phyloP scores from a whole-genome alignment of 2,888 invertebrate species.

The Himalopsyche kuldschensis region DNA sequence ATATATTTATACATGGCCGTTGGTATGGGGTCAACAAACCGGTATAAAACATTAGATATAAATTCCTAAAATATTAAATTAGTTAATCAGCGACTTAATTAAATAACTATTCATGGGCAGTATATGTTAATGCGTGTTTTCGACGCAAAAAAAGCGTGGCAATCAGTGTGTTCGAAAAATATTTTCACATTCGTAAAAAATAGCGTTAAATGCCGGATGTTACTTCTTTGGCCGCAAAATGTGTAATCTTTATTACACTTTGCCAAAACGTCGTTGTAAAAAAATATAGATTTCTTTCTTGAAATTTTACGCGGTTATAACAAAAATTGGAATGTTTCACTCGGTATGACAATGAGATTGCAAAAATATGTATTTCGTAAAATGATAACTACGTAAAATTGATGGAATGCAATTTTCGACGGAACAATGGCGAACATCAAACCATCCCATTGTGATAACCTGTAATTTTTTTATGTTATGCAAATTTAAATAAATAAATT shows the following conservation, averaged over 20 bases:
- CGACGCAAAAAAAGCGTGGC: background rate
- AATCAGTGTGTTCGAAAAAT: background rate
- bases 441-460: background rate
- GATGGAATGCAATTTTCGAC: background rate
- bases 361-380: background rate
- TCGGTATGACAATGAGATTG: background rate
- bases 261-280: background rate
- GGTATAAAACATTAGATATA: no score
- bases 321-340: background rate
- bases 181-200: background rate
- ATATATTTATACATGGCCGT: no score
- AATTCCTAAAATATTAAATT: no score
- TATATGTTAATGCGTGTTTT: background rate
- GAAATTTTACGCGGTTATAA: background rate
- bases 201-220: background rate
- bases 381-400: background rate
- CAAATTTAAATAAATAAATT: background rate
- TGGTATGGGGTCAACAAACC: no score
- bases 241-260: background rate
- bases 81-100: no score
- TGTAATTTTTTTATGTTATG: background rate
- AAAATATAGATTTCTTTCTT: background rate
- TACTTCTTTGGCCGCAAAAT: background rate
- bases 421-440: background rate
- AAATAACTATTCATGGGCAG: no score